Evolutionary conservation across 2,797 vertebrate genomes (phyloP).

Genomic region (Urosaurus nigricauda): DNA sequence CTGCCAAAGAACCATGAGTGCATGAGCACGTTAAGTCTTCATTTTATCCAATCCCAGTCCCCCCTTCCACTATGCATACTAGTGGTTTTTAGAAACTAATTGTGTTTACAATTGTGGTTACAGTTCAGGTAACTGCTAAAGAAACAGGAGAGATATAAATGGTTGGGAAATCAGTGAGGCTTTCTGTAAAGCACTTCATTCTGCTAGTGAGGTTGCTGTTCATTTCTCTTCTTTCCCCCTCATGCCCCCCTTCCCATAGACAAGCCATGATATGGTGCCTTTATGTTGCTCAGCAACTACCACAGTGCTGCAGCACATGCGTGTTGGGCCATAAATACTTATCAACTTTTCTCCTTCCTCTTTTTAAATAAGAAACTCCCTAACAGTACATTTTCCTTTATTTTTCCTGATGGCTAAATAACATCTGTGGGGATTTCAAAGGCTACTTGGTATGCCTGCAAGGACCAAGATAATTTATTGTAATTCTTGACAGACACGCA

Average conservation of each 20-base stretch:
- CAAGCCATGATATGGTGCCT: constrained; percentile 71
- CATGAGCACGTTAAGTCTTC: background rate
- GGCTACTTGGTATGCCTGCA: constrained; percentile 65
- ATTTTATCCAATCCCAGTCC: background rate
- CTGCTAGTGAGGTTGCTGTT: constrained; percentile 69
- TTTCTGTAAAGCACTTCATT: constrained; percentile 53
- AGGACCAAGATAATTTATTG: constrained; percentile 72
- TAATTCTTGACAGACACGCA: constrained; percentile 70
- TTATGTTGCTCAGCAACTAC: constrained; percentile 76
- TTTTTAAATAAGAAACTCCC: constrained; percentile 69
- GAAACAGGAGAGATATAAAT: constrained; percentile 13
- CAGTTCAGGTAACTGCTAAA: constrained; percentile 40
- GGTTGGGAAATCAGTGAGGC: constrained; percentile 4
- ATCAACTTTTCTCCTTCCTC: constrained; percentile 66
- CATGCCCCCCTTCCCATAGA: constrained; percentile 12
- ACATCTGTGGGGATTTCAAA: constrained; percentile 73
- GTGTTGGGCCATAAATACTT: constrained; percentile 70
- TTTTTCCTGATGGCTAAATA: constrained; percentile 61
- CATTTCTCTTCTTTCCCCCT: constrained; percentile 58
- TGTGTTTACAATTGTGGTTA: background rate
- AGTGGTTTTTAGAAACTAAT: constrained; percentile 35
- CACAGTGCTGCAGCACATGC: constrained; percentile 72
- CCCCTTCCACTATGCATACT: background rate
- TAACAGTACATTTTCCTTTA: constrained; percentile 57
- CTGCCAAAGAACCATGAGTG: background rate